Conservation (phyloP, 2,797 vertebrate species). For the Spea hammondii region DNA sequence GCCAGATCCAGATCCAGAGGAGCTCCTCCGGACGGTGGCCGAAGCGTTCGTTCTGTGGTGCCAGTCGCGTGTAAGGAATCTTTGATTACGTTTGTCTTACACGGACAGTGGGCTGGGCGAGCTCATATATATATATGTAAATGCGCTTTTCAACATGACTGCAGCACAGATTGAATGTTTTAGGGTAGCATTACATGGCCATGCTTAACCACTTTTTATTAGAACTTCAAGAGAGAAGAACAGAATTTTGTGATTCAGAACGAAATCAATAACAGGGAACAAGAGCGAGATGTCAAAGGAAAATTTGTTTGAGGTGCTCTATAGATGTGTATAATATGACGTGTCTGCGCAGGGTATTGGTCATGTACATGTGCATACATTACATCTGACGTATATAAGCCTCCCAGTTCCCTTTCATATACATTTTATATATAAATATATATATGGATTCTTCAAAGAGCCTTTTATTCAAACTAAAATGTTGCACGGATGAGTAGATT, state of each 20-base stretch:
- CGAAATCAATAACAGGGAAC: constrained; percentile 98
- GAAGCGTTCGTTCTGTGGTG: constrained; percentile 98
- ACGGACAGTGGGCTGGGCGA: too few species aligned
- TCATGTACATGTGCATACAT: too few species aligned
- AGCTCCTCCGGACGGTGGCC: constrained; percentile 96
- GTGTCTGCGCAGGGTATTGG: background rate
- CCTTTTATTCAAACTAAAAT: too few species aligned
- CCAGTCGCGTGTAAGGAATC: constrained; percentile 88
- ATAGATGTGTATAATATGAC: background rate
- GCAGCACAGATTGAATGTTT: too few species aligned
- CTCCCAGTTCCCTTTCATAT: too few species aligned
- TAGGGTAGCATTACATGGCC: too few species aligned
- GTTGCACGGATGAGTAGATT: too few species aligned
- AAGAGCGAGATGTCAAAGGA: constrained; percentile 98
- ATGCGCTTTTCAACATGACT: too few species aligned
- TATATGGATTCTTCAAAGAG: too few species aligned
- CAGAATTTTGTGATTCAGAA: constrained; percentile 99
- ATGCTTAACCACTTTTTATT: background rate
- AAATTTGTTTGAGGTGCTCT: constrained; percentile 55
- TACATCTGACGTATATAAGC: background rate
- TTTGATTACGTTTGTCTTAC: background rate
- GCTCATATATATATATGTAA: too few species aligned
- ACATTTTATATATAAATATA: too few species aligned
- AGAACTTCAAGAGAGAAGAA: constrained; percentile 99
- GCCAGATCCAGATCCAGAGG: constrained; percentile 87